These are phyloP conservation scores for Euura lappo DNA, from an alignment of 1,140 invertebrate genomes.

Conservation along the genomic window DNA sequence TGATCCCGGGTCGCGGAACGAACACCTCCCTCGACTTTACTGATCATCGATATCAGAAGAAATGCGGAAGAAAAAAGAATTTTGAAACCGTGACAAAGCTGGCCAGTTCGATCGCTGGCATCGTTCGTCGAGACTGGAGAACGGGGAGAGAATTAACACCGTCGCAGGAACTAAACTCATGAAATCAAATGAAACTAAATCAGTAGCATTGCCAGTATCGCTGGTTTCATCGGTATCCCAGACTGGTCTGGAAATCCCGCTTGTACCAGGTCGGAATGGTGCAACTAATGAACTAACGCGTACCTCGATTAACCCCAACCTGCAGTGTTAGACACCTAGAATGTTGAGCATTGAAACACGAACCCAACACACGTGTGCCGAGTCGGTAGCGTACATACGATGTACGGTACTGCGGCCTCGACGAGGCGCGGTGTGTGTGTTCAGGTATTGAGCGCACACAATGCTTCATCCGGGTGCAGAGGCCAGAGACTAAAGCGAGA, in stretches of 20 bases:
- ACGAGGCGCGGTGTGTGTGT: background rate
- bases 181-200: slow-evolving; percentile 49
- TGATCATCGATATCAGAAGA: no score
- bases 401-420: background rate
- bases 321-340: slow-evolving; percentile 43
- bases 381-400: background rate
- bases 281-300: slow-evolving; percentile 54
- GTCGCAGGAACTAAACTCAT: slow-evolving; percentile 29
- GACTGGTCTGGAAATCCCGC: slow-evolving; percentile 1
- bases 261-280: slow-evolving; percentile 16
- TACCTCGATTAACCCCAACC: slow-evolving; percentile 52
- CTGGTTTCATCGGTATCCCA: slow-evolving; percentile 42
- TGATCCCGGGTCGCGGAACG: background rate
- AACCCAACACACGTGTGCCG: slow-evolving; percentile 11
- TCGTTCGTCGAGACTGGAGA: no score
- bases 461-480: no score
- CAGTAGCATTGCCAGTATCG: slow-evolving; percentile 38
- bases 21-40: no score
- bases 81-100: no score
- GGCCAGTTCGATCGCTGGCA: no score
- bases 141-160: no score
- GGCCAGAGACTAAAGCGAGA: background rate
- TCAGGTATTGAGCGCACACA: no score
- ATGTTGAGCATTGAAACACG: slow-evolving; percentile 34
- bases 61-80: no score